phyloP scores from a whole-genome alignment of 2,888 invertebrate genomes.

The Onthophagus sagittarius region DNA sequence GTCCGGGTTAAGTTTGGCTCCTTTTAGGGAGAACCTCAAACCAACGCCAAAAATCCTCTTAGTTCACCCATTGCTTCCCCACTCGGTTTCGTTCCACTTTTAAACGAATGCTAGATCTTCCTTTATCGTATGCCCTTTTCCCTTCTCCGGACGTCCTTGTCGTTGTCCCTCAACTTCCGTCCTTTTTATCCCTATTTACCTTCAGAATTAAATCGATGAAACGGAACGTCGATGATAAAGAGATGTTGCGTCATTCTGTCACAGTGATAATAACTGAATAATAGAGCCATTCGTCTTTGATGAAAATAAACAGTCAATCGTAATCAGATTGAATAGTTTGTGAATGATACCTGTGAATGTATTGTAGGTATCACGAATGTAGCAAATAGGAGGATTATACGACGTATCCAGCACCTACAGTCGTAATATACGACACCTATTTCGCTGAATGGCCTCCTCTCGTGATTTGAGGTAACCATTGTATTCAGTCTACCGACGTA shows the following conservation, averaged over 20 bases:
- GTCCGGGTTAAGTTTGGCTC: neutral
- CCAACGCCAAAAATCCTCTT: neutral
- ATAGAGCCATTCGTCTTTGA: neutral
- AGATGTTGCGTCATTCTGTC: neutral
- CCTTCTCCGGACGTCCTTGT: too few species aligned
- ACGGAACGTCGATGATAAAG: neutral
- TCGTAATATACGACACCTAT: neutral
- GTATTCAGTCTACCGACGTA: neutral
- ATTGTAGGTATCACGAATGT: neutral
- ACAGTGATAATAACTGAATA: neutral
- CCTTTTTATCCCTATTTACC: neutral
- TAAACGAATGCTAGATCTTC: neutral
- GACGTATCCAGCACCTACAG: neutral
- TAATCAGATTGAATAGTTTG: neutral
- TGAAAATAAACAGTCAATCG: neutral
- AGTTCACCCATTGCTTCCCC: neutral
- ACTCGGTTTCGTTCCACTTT: neutral
- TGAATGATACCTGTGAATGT: neutral
- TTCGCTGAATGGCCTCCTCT: neutral
- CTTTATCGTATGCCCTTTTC: neutral
- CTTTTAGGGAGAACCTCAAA: neutral
- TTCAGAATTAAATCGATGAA: neutral
- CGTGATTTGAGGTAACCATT: neutral
- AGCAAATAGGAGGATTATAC: neutral
- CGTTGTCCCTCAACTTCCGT: neutral